Base-by-base conservation (phyloP, 2,113 vertebrate species). In the Myrmophylax atrothorax region DNA sequence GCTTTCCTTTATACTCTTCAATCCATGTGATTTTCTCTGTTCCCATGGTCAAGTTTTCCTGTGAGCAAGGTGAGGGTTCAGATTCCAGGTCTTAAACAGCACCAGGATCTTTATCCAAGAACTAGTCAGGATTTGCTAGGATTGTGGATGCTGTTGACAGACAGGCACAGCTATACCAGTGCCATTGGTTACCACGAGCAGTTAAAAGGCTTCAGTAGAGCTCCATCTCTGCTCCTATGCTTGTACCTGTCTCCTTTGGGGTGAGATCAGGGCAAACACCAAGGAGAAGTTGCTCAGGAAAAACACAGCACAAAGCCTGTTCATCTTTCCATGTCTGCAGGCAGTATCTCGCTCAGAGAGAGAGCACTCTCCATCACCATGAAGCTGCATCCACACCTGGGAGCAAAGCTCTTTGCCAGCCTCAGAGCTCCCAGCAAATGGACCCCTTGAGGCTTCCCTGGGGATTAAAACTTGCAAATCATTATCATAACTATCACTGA, bases 11-110 rank as follows among this genome's bases (percentile, higher is more conserved):
- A 38, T 28, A 18, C 5, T 35, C 24, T 62, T 67, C 40, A 37
- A 77, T 23, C 22, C 0, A 0, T 17, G 28, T 1, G 2, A n/a
- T 55, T 72, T 70, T 3, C 9, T 38, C 59, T 46, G 9, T 59
- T 47, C 22, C 44, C 50, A 76, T 3, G 17, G 31, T 8, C 46
- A 77, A 42, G 18, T 28, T 42, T 53, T 37, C n/a, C 87, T 42
- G 8, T 42, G 6, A 63, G 18, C 18, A 60, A 81, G 29, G 44
- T 3, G 1, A 25, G 15, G 5, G 3, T 53, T 76, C 37, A 70
- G 18, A 76, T 42, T 76, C 46, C 46, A 66, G 16, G 16, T 60
- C 44, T 47, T 33, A 70, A 82, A 81, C 13, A 58, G 12, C 67
- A 52, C 26, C 25, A 58, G 26, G 44, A 81, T 47, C 69, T 85